Percentiles rank a stretch among this genome's conserved stretches.
phyloP scores from a whole-genome alignment of 2,888 invertebrate genomes.

The Pyrrhosoma nymphula region DNA sequence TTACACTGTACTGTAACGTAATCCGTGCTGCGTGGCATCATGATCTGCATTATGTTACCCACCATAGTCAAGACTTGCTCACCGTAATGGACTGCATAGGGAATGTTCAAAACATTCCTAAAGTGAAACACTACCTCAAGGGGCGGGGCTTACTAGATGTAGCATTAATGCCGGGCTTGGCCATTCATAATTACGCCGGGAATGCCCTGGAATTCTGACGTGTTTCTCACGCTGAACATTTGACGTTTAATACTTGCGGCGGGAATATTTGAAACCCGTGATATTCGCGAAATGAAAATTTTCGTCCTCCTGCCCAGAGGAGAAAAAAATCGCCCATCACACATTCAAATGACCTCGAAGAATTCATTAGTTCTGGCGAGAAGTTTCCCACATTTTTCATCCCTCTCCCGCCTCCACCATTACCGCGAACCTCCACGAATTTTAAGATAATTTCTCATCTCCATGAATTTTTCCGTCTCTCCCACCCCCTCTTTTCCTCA shows the following conservation, averaged over 20 bases:
- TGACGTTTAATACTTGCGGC: not conserved
- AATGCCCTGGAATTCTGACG: too few relatives aligned
- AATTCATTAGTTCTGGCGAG: slow-evolving; percentile 6
- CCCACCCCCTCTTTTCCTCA: not conserved
- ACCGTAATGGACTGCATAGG: too few relatives aligned
- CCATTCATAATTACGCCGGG: too few relatives aligned
- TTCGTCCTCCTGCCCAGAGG: not conserved
- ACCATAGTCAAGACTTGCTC: too few relatives aligned
- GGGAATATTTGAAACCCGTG: not conserved
- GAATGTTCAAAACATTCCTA: too few relatives aligned
- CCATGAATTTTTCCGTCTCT: slow-evolving; percentile 23
- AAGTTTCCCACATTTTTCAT: slow-evolving; percentile 26
- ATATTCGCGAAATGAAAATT: slow-evolving; percentile 32
- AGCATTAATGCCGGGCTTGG: too few relatives aligned
- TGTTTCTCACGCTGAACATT: not conserved
- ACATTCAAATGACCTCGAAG: slow-evolving; percentile 31
- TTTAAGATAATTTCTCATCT: slow-evolving; percentile 41
- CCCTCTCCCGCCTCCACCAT: not conserved
- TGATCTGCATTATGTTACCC: too few relatives aligned
- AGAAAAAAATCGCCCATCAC: not conserved
- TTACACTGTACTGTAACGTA: too few relatives aligned
- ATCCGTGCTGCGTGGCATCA: too few relatives aligned
- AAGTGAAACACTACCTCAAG: too few relatives aligned
- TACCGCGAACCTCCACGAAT: not conserved
- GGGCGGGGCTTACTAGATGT: too few relatives aligned